Base-by-base conservation (phyloP, 2,113 vertebrate species). In the Megaceryle torquata region DNA sequence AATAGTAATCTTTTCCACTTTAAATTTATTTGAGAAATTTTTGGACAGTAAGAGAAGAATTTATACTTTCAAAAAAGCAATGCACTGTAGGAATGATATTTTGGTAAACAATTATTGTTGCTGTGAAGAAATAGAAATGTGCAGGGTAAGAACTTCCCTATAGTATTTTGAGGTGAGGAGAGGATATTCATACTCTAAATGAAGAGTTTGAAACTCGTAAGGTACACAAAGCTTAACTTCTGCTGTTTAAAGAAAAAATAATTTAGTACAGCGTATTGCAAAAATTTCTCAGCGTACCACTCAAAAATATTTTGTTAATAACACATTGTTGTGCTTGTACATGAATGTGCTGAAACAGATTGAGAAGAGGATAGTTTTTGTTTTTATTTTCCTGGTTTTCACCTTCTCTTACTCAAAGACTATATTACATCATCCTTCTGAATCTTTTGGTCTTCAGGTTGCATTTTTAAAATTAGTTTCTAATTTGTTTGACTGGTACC, bases 301-400 rank as follows among this genome's bases (percentile, higher is more conserved):
- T 63, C 16, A 86, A 77, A 89, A 95, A 80, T 51, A 24, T 61
- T 7, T 56, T 79, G 9, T 57, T 19, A n/a, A 3, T 29, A 50
- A n/a, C 8, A 13, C 3, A 13, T 2, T 29, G 43, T 65, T 43
- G 39, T 0, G 1, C 8, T 54, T 80, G 12, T 10, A 25, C 1
- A 16, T 59, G 48, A 19, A 37, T 22, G 2, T 28, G 10, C 16
- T 35, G 39, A 61, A 80, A 77, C 61, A 41, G 80, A 69, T 48
- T 61, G 3, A 28, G 21, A 53, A 46, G 24, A 67, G 12, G 2
- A 13, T 35, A n/a, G 16, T 11, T 72, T 41, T 84, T 28, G 0
- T 0, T 8, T 72, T 63, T 46, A 28, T 70, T 75, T 71, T 76
- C 8, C 9, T 35, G 3, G 20, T 83, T 91, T 82, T 9, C 15